Base-by-base conservation (phyloP, 1,140 invertebrate genomes). In the Zophobas morio region DNA sequence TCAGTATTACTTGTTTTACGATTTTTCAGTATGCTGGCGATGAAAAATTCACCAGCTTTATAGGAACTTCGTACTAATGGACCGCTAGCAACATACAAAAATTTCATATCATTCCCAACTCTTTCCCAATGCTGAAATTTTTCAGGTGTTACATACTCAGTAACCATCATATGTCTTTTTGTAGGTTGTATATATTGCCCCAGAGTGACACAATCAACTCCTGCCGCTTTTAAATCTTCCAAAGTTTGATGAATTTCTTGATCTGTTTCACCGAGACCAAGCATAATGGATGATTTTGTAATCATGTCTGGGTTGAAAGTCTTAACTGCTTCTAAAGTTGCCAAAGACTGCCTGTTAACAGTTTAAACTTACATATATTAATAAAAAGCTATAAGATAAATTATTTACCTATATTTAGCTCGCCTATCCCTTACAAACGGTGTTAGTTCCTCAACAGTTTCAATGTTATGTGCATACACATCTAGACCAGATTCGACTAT, bases 161-260 rank as follows among this genome's bases (percentile, higher is more conserved):
- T 94, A 0, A 99, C 97, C 89, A 97, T 97, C 2, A 99, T 88
- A 88, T 99, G 98, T 63, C 93, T 90, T 85, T 98, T 99, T 1
- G 98, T 99, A 0, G 98, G 98, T 86, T 99, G 98, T 97, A 99
- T 99, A 86, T 99, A 99, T 86, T 99, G 99, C 0, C 99, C 99
- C 3, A 99, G 88, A 0, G 99, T 99, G 0, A 99, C 82, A 86
- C 97, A 99, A 85, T 99, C 98, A 0, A 99, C 98, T 36, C 93
- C 94, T 40, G 88, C 92, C 20, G 87, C 84, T 76, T 92, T 88
- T 1, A 98, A 86, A 89, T 98, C 96, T 88, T 90, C 90, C 89
- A 99, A 90, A 4, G 97, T 96, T 88, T 95, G 91, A 83, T 93
- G 88, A 4, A 99, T 89, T 90, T 99, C 93, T 71, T 94, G 91